Evolutionary conservation across 2,797 vertebrate species (phyloP), one percentile per base, ranked within the genome.

Genomic region (Ptychobarbus kaznakovi): DNA sequence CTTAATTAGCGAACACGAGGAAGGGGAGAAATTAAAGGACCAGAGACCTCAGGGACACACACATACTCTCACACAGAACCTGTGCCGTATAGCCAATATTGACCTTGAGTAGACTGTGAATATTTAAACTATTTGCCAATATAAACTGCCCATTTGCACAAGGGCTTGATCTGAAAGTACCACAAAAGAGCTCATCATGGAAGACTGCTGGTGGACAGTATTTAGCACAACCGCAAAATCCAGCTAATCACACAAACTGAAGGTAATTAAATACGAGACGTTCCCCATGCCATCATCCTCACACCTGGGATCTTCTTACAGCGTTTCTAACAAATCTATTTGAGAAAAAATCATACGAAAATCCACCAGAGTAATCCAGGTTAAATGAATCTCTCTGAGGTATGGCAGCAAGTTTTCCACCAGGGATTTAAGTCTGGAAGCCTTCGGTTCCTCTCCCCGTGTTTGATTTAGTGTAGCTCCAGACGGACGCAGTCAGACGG

Each of bases 301-400:
- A 87, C 87, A 89, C 87, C 86, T 90, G 87, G 87, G 86, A 86
- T 82, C 80, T 81, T 90, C 53, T 78, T 73, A 53, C 38, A 76
- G 72, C 38, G 51, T 87, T 85, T 87, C 81, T 87, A 90, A 88
- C 82, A 80, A 84, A 86, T 87, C 81, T 87, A 86, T 90, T 89
- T 84, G 81, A 86, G 72, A 78, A 86, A 87, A 86, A 90, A 82
- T 80, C 79, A 81, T 87, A 76, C 70, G 61, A 78, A 87, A 86
- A 87, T 86, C 84, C 89, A 86, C 82, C 85, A 81, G 87, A 87
- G 87, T 89, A 89, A 89, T 89, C 83, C 88, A 89, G 90, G 90
- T 90, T 91, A 90, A 90, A 89, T 84, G 85, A 85, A 88, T 85
- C 79, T 89, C 88, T 89, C 86, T 51, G 82, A 76, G 86, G 90